Evolutionary conservation across 1,140 invertebrate species (phyloP), one percentile per base, ranked within the genome.

Genomic region (Euglossa dilemma): DNA sequence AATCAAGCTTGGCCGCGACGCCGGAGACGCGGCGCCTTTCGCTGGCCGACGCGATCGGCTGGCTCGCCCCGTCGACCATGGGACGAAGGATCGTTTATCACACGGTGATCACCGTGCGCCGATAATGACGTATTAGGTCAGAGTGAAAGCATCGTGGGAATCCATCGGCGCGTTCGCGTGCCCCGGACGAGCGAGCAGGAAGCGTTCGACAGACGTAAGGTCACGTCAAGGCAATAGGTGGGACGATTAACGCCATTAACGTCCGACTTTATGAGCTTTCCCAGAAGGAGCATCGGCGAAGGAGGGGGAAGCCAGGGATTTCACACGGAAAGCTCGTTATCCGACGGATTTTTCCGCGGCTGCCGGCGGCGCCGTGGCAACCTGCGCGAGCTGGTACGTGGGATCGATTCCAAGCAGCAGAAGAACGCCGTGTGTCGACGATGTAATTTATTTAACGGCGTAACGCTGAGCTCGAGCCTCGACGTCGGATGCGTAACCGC

Each of bases 131-230:
- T 70, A 78, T 70, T 57, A 47, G 72, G 63, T 77, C 75, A 18
- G 54, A 78, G 74, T 61, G 81, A 83, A 78, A 78, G 75, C 74
- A 78, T 57, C 66, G 73, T 77, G 81, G 64, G 64, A 78, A 83
- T 78, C 78, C 23, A 83, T 78, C 52, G 23, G 45, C 59, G n/a
- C 72, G 66, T 47, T 80, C 61, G 73, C 56, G 74, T 70, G 74
- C 52, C 45, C n/a, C 23, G 23, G 14, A 52, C 36, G 8, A 64
- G 36, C 73, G 8, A 64, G 36, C 73, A 63, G 72, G 63, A 82
- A 76, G 16, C 43, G 43, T 57, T 50, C 52, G 64, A 59, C 54
- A 43, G 28, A 45, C n/a, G 45, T 50, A 66, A 76, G 73, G 52
- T 69, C 80, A 73, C 57, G 78, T 43, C 45, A n/a, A 25, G 59